Base-by-base conservation (phyloP, 2,888 invertebrate species). In the Tinea trinotella region DNA sequence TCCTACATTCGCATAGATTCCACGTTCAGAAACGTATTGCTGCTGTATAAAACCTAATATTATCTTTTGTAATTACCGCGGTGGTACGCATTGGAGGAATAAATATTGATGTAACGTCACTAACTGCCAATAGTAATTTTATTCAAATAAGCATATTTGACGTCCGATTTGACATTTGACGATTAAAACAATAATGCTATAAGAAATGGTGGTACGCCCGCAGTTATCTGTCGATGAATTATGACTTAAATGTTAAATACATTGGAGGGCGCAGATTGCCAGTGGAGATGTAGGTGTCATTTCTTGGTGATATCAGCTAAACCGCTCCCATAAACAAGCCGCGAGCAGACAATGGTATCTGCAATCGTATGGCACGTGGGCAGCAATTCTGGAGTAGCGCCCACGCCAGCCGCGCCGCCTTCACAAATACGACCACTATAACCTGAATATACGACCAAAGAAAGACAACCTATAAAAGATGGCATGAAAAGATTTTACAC, bases 341-440 rank as follows among this genome's bases (percentile, higher is more conserved):
- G 64, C 63, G 60, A 70, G 74, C 73, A 67, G 71, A 77, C 76
- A 78, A 80, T 76, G 65, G 72, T 76, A 81, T 81, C 80, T 76
- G 68, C 67, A 68, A 82, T 78, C 82, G 62, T 59, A 57, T 70
- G 58, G 74, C 77, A 76, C 75, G 79, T 77, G 80, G 79, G 81
- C 73, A 17, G 54, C 55, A 61, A 61, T 61, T 57, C 58, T 54
- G 78, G 79, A 78, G 81, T 74, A 80, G 76, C 83, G 72, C 84
- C 84, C 79, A 84, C 84, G 76, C 72, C 60, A 22, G n/a, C 40
- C 66, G 54, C 46, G 34, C 55, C 48, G 53, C 53, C 55, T n/a
- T 19, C 30, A 30, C 30, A 7, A 30, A 30, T 30, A 7, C 30
- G 22, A 12, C 40, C 13, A 40, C 40, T 79, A 78, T 78, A 76